A percentile compares a stretch with the other conserved stretches of the same genome.
These are phyloP conservation scores for Corythornis cristatus DNA, from an alignment of 2,113 vertebrate genomes.

Conservation along the genomic window DNA sequence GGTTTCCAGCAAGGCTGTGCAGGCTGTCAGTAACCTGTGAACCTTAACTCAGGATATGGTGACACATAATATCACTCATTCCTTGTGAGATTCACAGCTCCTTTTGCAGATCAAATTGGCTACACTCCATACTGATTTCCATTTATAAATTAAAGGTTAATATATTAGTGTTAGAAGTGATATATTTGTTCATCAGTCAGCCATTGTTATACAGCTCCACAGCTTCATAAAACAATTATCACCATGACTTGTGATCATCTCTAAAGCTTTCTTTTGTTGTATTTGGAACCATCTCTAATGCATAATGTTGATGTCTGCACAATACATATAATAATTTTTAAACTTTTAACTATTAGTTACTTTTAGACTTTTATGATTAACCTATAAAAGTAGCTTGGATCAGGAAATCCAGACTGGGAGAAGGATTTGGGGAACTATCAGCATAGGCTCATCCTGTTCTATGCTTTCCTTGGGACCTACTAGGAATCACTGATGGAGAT, in stretches of 20 bases:
- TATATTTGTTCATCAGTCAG: constrained; percentile 8
- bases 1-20: not conserved
- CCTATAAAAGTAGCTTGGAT: not conserved
- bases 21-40: constrained; percentile 13
- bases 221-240: constrained; percentile 36
- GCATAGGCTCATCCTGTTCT: not conserved
- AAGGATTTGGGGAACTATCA: not conserved
- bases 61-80: not conserved
- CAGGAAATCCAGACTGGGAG: not conserved
- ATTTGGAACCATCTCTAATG: not conserved
- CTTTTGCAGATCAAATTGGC: constrained; percentile 45
- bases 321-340: not conserved
- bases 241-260: not conserved
- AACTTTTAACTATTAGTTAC: not conserved
- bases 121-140: not conserved
- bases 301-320: not conserved
- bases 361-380: not conserved
- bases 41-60: constrained; percentile 1
- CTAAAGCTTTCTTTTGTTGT: not conserved
- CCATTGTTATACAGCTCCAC: not conserved
- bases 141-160: constrained; percentile 57
- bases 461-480: not conserved
- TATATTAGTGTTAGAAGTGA: constrained; percentile 30
- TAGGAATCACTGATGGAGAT: not conserved
- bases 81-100: constrained; percentile 7